These are phyloP conservation scores for Scolopax mira DNA, from an alignment of 2,113 vertebrate species.

Conservation along the genomic window DNA sequence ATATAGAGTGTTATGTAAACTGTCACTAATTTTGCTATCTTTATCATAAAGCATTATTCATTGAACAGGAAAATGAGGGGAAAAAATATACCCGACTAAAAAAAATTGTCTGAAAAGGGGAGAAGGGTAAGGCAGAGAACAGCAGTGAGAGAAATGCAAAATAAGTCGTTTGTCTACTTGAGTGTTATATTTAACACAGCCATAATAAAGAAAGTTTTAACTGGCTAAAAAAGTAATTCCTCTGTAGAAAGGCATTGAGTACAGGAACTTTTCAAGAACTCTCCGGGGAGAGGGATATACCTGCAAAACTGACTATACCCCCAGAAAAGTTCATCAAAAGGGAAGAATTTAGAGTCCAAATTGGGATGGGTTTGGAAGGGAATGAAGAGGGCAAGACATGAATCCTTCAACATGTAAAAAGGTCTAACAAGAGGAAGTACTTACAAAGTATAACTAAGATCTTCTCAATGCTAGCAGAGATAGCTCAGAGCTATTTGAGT, in stretches of 20 bases:
- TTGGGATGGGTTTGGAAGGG: background rate
- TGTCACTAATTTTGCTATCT: background rate
- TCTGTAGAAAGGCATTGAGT: background rate
- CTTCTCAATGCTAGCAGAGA: background rate
- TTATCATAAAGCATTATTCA: background rate
- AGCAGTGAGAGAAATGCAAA: background rate
- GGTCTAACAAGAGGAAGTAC: background rate
- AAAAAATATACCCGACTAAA: background rate
- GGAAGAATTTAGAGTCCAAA: background rate
- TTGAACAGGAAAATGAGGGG: background rate
- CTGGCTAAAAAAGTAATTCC: background rate
- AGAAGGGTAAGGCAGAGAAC: background rate
- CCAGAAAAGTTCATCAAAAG: background rate
- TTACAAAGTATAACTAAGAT: background rate
- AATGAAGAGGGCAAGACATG: background rate
- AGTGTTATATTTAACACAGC: background rate
- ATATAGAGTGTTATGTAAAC: background rate
- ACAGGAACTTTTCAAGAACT: background rate
- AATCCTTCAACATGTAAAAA: background rate
- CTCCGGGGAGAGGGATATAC: background rate
- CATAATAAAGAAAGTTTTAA: background rate
- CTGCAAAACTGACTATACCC: background rate
- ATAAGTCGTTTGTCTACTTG: background rate
- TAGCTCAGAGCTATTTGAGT: background rate
- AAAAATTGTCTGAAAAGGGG: background rate